Conservation (phyloP, 2,113 vertebrate species). For the Gymnobelideus leadbeateri region DNA sequence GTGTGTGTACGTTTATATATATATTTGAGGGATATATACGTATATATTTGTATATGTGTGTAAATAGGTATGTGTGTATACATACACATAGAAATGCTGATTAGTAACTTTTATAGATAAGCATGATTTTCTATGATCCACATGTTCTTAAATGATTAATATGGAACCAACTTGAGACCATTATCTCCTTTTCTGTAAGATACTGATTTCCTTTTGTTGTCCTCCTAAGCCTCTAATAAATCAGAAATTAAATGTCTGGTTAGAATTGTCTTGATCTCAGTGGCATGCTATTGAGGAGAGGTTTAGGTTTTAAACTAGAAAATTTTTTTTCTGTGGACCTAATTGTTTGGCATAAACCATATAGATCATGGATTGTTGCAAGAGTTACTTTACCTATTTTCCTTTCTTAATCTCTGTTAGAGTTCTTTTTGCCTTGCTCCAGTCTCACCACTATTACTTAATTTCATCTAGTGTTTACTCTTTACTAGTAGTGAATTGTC, state of each 20-base stretch:
- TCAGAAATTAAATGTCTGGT: neutral
- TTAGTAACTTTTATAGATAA: neutral
- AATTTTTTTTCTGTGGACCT: neutral
- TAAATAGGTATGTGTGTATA: no score
- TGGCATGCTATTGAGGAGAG: neutral
- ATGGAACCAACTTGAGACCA: neutral
- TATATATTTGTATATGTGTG: no score
- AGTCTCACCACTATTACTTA: neutral
- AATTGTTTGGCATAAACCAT: neutral
- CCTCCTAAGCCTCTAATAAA: neutral
- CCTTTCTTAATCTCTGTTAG: neutral
- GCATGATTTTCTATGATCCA: neutral
- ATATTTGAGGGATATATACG: no score
- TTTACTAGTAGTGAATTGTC: neutral
- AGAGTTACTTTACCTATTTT: neutral
- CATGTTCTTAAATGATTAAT: neutral
- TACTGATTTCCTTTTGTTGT: neutral
- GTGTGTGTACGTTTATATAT: no score
- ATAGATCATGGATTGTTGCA: neutral
- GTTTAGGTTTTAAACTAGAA: slow-evolving; percentile 16
- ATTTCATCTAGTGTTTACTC: neutral
- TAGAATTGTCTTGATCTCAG: neutral
- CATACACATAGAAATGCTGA: neutral
- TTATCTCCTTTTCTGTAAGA: neutral
- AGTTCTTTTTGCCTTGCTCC: neutral